Evolutionary conservation across 64 coral and sea anemone genomes (phyloP).

Genomic region (Astreopora myriophthalma): DNA sequence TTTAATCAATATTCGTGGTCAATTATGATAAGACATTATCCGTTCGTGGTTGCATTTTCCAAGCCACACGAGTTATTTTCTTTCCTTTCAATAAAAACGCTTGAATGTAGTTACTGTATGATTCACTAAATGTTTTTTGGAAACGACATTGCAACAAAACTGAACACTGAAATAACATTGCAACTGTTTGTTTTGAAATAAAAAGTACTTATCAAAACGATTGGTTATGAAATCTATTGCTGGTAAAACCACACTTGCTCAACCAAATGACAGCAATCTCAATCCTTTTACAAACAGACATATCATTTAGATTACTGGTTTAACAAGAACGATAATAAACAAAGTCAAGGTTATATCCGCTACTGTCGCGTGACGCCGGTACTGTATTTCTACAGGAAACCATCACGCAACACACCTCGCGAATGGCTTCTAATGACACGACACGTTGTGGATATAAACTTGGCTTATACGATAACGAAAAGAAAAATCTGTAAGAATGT

Average conservation of each 20-base stretch:
- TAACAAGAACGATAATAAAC: slow-evolving; percentile 17
- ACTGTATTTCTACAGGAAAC: no score
- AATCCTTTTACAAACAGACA: slow-evolving; percentile 9
- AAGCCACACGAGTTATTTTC: slow-evolving; percentile 18
- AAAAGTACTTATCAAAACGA: neutral
- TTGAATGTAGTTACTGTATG: slow-evolving; percentile 3
- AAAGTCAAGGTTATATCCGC: no score
- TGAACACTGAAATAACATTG: slow-evolving; percentile 18
- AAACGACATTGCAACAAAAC: slow-evolving; percentile 10
- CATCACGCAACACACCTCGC: no score
- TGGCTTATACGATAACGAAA: no score
- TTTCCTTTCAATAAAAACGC: neutral
- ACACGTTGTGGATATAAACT: no score
- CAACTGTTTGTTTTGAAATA: neutral
- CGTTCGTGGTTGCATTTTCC: neutral
- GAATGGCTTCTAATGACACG: no score
- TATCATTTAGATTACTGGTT: slow-evolving; percentile 1
- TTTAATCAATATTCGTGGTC: no score
- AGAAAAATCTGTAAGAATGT: no score
- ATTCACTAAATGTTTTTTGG: slow-evolving; percentile 8
- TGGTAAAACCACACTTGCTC: slow-evolving; percentile 18
- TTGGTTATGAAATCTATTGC: slow-evolving; percentile 1
- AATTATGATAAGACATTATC: no score
- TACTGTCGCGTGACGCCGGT: no score
- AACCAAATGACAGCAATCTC: neutral